These are phyloP conservation scores for Nemapogon koenigi DNA, from an alignment of 2,888 invertebrate species.

Conservation along the genomic window DNA sequence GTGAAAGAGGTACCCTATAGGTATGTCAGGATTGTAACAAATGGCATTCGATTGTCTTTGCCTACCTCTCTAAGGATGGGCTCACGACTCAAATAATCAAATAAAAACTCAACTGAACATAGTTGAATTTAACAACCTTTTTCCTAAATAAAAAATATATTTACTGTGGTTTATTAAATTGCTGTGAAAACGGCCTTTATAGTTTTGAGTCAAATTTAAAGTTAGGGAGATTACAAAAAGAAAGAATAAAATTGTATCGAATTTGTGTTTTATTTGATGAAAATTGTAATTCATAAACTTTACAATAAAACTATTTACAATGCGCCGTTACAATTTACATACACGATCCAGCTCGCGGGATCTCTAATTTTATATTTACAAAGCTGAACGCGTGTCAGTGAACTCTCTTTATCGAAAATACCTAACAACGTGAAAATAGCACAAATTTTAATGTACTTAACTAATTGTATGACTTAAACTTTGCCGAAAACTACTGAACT, in stretches of 20 bases:
- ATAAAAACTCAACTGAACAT: no score
- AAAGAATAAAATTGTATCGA: constrained; percentile 20
- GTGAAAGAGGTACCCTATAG: no score
- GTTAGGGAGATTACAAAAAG: constrained; percentile 2
- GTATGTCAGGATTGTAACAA: no score
- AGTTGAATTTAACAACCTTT: no score
- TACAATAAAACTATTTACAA: constrained; percentile 61
- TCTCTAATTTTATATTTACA: constrained; percentile 38
- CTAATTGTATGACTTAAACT: constrained; percentile 9
- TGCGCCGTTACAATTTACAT: constrained; percentile 40
- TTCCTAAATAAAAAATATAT: no score
- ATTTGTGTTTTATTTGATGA: constrained; percentile 56
- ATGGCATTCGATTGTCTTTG: no score
- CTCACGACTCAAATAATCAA: no score
- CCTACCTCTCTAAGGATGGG: no score
- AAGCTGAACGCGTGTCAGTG: constrained; percentile 29
- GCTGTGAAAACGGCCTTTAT: no score
- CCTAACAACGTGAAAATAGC: constrained; percentile 13
- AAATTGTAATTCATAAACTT: constrained; percentile 61
- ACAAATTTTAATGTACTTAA: constrained; percentile 10
- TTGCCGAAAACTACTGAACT: constrained; percentile 3
- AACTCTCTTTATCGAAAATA: constrained; percentile 4
- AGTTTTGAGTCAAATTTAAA: no score
- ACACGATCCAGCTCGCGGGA: constrained; percentile 33
- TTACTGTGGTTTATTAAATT: no score